These are phyloP conservation scores for Hypocryptadius cinnamomeus DNA, from an alignment of 2,113 vertebrate species.

Conservation along the genomic window DNA sequence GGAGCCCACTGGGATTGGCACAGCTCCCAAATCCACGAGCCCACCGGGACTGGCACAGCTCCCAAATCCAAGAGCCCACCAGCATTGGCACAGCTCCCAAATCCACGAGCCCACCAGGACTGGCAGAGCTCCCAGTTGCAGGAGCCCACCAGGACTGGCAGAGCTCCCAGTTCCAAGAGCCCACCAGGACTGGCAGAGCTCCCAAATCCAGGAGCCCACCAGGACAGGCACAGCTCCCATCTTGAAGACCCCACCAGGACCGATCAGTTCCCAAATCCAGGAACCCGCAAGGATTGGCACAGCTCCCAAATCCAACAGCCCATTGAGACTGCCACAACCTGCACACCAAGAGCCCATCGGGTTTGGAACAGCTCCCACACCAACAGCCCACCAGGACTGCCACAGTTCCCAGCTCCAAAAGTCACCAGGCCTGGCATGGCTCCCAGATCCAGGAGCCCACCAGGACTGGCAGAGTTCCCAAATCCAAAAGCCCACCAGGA, in stretches of 20 bases:
- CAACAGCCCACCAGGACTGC: no score
- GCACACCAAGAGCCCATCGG: not conserved
- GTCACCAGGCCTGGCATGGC: no score
- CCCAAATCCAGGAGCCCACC: accelerated
- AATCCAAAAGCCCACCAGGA: accelerated
- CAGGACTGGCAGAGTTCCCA: not conserved
- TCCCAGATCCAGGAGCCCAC: not conserved
- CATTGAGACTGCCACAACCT: no score
- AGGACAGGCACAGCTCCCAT: not conserved
- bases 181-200: accelerated
- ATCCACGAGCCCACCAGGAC: accelerated
- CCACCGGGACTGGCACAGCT: accelerated
- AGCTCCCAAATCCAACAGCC: not conserved
- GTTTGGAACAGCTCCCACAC: not conserved
- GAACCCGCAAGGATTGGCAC: accelerated
- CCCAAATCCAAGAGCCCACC: accelerated
- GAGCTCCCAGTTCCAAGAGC: accelerated
- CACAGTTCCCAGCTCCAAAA: not conserved
- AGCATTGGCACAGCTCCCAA: accelerated
- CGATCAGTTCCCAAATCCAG: not conserved
- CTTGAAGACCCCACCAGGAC: accelerated
- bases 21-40: accelerated
- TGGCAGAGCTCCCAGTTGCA: not conserved
- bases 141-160: accelerated
- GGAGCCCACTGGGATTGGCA: accelerated